Conservation (phyloP, 2,797 vertebrate species). For the Paramormyrops hopkinsi region DNA sequence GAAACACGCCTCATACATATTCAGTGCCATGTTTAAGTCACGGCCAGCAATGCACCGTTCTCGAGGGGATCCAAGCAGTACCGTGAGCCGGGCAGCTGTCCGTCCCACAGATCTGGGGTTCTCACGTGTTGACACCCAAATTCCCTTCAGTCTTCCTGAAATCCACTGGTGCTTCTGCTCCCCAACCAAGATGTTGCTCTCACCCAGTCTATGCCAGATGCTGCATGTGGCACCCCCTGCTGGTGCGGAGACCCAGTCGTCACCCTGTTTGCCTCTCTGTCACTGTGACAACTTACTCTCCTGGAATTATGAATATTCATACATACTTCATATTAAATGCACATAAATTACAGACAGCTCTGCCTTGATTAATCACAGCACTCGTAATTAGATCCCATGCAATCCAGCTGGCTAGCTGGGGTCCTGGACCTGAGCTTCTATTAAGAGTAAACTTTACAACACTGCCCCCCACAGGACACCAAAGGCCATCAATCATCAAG, state of each 20-base stretch:
- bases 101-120: not conserved
- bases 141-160: not conserved
- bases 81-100: not conserved
- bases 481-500: not conserved
- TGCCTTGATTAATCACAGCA: constrained; percentile 22
- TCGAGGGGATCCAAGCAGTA: not conserved
- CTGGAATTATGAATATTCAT: constrained; percentile 28
- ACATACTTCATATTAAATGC: constrained; percentile 24
- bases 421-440: not conserved
- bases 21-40: not conserved
- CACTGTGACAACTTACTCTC: constrained; percentile 28
- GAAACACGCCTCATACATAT: not conserved
- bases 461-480: not conserved
- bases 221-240: not conserved
- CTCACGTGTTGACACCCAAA: not conserved
- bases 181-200: not conserved
- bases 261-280: constrained; percentile 15
- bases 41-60: not conserved
- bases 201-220: not conserved
- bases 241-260: not conserved
- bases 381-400: constrained; percentile 10
- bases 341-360: constrained; percentile 22
- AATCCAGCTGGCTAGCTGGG: not conserved
- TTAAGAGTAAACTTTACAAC: not conserved
- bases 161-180: not conserved